Base-by-base conservation (phyloP, 2,888 invertebrate species). In the Lycophotia porphyrea region DNA sequence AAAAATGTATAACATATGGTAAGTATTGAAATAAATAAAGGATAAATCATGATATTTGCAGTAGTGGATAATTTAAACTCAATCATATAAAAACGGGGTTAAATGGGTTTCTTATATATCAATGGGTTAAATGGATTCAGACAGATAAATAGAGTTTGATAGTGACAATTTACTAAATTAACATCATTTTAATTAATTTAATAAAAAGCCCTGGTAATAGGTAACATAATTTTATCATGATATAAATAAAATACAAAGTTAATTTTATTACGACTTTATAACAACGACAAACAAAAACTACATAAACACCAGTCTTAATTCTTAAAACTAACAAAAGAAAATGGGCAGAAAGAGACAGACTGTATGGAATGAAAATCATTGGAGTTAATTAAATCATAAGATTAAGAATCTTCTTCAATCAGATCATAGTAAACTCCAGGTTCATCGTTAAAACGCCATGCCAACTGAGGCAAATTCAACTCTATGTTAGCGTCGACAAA, bases 401-500 rank as follows among this genome's bases (percentile, higher is more conserved):
- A 15, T 73, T 42, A 58, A 36, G 5, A 67, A 42, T 4, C 47
- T 58, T 80, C 83, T 34, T 71, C 2, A n/a, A 74, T 68, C 58
- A 83, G 18, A 47, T 82, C 83, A 63, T 83, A 74, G 58, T 69
- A 47, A 27, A 76, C 69, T 0, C 7, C 27, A 21, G 77, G 83
- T 39, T 82, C 80, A 34, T 82, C 77, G 44, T 61, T 66, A 31
- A 83, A 83, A 24, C n/a, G 66, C 82, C 82, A 89, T 4, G 77
- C 84, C 13, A 76, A 31, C 55, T 89, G 87, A 1, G 88, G 84
- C n/a, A 89, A 52, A 71, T 88, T 85, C 21, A 90, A 76, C 9
- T 87, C 64, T 42, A 90, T 88, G 1, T 86, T 76, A 21, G 85
- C 88, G 34, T 89, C 82, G 3, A 36, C 21, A 0, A 83, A 9